Percentiles rank a stretch among this genome's conserved stretches.
Conservation (phyloP, 2,113 vertebrate genomes). For the Motacilla tschutschensis region DNA sequence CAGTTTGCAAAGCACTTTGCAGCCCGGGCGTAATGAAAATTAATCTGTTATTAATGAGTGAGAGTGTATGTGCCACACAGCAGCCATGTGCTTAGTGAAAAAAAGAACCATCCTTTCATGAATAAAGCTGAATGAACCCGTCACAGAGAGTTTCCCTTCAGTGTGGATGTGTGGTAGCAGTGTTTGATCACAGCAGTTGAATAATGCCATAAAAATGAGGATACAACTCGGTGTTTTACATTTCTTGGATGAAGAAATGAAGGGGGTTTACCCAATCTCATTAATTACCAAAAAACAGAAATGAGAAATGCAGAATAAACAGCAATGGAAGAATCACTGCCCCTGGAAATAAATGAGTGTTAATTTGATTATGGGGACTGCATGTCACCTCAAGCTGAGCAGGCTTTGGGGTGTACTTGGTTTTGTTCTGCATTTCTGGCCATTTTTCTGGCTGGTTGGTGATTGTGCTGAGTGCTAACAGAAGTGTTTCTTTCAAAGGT, state of each 20-base stretch:
- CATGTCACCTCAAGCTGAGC: not conserved
- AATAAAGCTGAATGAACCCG: constrained; percentile 7
- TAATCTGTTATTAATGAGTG: constrained; percentile 48
- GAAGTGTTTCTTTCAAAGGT: constrained; percentile 76
- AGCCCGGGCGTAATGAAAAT: not conserved
- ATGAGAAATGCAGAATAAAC: not conserved
- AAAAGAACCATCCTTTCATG: not conserved
- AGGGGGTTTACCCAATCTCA: not conserved
- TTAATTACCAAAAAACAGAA: not conserved
- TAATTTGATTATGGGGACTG: not conserved
- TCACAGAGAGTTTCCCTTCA: not conserved
- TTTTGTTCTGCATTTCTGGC: not conserved
- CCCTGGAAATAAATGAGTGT: not conserved
- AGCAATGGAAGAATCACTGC: not conserved
- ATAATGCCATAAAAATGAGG: not conserved
- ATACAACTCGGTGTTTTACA: not conserved
- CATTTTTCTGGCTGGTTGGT: not conserved
- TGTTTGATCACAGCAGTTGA: not conserved
- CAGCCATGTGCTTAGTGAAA: not conserved
- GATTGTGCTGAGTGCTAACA: not conserved
- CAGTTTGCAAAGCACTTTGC: constrained; percentile 18
- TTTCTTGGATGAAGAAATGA: not conserved
- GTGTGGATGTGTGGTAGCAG: not conserved
- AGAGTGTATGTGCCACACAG: not conserved
- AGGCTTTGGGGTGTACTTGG: fast-evolving